These are phyloP conservation scores for Acridotheres tristis DNA, from an alignment of 2,797 vertebrate genomes.

Conservation along the genomic window DNA sequence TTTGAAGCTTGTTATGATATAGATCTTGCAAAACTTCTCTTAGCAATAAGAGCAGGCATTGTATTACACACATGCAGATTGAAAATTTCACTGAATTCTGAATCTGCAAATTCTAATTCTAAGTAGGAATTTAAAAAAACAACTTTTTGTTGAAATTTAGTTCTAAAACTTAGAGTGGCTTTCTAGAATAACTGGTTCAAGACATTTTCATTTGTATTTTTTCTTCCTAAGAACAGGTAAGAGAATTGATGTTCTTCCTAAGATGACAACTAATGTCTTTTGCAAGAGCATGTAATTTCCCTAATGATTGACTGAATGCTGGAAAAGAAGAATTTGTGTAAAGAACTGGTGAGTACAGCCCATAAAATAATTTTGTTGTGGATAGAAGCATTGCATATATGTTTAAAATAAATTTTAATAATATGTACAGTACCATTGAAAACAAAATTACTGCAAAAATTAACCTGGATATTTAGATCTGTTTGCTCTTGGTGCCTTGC, in stretches of 20 bases:
- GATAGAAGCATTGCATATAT: background rate
- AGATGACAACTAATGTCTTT: background rate
- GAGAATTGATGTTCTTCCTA: background rate
- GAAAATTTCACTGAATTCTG: background rate
- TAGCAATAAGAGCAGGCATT: background rate
- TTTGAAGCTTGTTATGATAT: background rate
- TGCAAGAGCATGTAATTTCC: background rate
- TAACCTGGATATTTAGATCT: background rate
- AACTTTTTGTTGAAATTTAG: background rate
- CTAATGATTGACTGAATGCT: background rate
- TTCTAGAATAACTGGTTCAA: background rate
- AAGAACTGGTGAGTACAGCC: background rate
- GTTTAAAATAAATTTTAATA: background rate
- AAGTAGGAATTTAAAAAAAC: background rate
- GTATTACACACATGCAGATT: background rate
- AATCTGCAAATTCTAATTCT: background rate
- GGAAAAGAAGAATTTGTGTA: background rate
- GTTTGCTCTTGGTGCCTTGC: background rate
- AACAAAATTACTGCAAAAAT: background rate
- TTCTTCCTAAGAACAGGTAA: background rate
- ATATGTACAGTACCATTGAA: background rate
- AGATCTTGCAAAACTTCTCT: background rate
- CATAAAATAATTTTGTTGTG: background rate
- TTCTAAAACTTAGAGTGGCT: background rate
- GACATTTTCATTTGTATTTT: background rate